Evolutionary conservation across 2,888 invertebrate species (phyloP).

Genomic region (Tribolium freemani): DNA sequence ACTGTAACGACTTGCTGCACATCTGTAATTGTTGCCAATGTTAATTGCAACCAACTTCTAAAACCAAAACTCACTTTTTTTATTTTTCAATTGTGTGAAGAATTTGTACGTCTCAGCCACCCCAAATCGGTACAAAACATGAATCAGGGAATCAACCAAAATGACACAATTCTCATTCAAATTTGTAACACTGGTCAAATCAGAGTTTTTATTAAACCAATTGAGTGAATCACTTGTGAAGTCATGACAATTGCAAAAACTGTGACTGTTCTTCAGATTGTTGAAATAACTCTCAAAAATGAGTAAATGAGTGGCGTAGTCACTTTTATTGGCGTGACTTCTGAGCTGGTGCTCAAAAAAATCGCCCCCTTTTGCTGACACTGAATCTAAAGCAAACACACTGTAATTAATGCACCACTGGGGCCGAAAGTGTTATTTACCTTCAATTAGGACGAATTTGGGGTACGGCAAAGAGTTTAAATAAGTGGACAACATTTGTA

Average conservation of each 20-base stretch:
- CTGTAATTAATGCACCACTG: neutral
- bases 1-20: conserved; percentile 58
- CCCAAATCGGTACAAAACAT: conserved; percentile 58
- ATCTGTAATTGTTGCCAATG: conserved; percentile 44
- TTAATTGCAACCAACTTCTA: neutral
- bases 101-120: conserved; percentile 56
- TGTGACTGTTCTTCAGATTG: conserved; percentile 41
- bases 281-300: conserved; percentile 59
- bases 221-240: conserved; percentile 54
- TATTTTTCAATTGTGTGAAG: conserved; percentile 57
- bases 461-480: conserved; percentile 58
- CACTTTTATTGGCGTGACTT: conserved; percentile 52
- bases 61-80: conserved; percentile 64
- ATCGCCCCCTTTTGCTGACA: conserved; percentile 53
- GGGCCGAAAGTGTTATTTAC: conserved; percentile 47
- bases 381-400: conserved; percentile 55
- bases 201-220: conserved; percentile 42
- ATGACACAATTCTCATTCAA: conserved; percentile 54
- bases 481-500: conserved; percentile 58
- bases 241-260: conserved; percentile 51
- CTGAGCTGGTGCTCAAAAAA: conserved; percentile 58
- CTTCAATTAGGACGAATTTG: conserved; percentile 63
- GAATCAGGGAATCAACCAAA: conserved; percentile 62
- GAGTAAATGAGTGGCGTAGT: conserved; percentile 57
- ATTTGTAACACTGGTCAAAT: conserved; percentile 47